Evolutionary conservation across 2,797 vertebrate genomes (phyloP), one percentile per base, ranked within the genome.

Genomic region (Catharus ustulatus): DNA sequence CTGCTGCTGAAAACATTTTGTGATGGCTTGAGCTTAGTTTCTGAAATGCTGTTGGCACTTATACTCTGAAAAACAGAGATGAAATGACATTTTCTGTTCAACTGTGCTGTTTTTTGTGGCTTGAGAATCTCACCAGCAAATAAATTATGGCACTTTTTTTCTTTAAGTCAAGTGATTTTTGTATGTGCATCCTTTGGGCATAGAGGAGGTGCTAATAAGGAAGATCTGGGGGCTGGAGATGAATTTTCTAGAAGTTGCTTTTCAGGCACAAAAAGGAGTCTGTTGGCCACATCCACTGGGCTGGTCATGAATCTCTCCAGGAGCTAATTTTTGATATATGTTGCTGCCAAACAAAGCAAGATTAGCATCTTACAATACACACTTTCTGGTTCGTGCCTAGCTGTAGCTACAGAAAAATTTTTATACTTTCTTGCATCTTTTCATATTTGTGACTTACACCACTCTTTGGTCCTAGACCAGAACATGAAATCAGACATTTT

Each of bases 21-120:
- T 77, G 77, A 64, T 74, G 40, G 83, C n/a, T 93, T 79, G 67
- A 87, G 64, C 49, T 90, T 94, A 36, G 64, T 80, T 90, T 94
- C 81, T 89, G 86, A 90, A 94, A 90, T 87, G 46, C 73, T 90
- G 19, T 86, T 96, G 94, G 91, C 80, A 62, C n/a, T 86, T 49
- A 17, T 8, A 13, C 29, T 71, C 48, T 64, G 61, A 87, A 91
- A 96, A 91, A 63, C 48, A 63, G 76, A 66, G 69, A 45, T 77
- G n/a, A 79, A 95, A 71, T 68, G 1, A 69, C 45, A 20, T 90
- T 93, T 93, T 91, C 66, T 94, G 13, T 86, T 88, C 46, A 32
- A 51, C 30, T 84, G 45, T 0, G 0, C 57, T 46, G 48, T 0
- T 66, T 78, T 87, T 40, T 78, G 77, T 90, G 74, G 58, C 36